Base-by-base conservation (phyloP, 37 sponge, comb jelly and placozoan species). In the Halisarca cf. caerulea region DNA sequence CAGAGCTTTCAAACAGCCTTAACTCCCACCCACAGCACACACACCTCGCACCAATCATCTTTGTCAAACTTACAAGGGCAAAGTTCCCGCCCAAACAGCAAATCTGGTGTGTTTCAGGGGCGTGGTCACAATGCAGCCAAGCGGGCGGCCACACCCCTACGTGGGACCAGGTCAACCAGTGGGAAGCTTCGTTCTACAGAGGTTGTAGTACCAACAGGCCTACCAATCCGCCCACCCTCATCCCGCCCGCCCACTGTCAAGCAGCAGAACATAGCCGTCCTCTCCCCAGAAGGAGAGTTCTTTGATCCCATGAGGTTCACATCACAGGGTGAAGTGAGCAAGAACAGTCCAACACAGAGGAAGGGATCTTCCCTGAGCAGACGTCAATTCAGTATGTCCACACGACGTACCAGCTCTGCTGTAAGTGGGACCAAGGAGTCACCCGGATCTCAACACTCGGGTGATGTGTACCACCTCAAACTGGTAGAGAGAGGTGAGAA, bases 231-330 rank as follows among this genome's bases (percentile, higher is more conserved):
- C 35, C 69, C 69, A 30, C 77, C 77, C 42, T 74, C 77, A 1
- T 74, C 77, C 5, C 77, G 77, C 45, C 77, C 77, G 20, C 77
- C 7, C 36, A 41, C 21, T 11, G 24, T 74, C 2, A 40, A 44
- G 23, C 42, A 3, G 42, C 51, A 47, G 51, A 47, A 47, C 11
- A 11, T 47, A 6, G 11, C 51, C 51, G 77, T 74, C n/a, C 15
- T 24, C 77, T 36, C 25, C 17, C 69, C 69, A 34, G 69, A 74
- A 2, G 77, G 77, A 14, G 77, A 74, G 25, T 74, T 44, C 45
- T 74, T 74, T 74, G 77, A 74, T 25, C 77, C 77, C 41, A 41
- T 74, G 45, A 38, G 36, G 25, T 74, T 74, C 18, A 44, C 38
- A 3, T 41, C 77, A 2, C 18, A 42, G 0, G 9, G 2, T 74